Base-by-base conservation (phyloP, 2,888 invertebrate species). In the Oeneis ivallda region DNA sequence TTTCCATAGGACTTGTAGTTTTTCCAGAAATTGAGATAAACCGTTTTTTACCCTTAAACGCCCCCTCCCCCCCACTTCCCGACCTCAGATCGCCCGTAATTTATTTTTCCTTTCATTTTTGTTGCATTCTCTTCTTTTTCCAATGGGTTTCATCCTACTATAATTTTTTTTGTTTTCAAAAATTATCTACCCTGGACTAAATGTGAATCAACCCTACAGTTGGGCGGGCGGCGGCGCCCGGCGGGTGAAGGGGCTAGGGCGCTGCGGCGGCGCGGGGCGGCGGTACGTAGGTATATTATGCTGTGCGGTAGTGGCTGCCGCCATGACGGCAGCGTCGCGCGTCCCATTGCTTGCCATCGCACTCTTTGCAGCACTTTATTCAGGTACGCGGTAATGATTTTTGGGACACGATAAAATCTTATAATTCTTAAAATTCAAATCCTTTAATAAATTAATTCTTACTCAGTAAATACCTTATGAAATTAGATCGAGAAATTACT, bases 291-390 rank as follows among this genome's bases (percentile, higher is more conserved):
- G 66, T 71, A 37, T 15, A 15, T 37, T 53, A 63, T 72, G 71
- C 74, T 77, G 84, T 80, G 76, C 88, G 87, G 87, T 90, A 90
- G 89, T 89, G 78, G 76, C 77, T 82, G 82, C 83, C 87, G 87
- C 84, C 84, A 92, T 91, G 92, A 81, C 84, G 87, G 85, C 85
- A 82, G 87, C 86, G 78, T 79, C 90, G 88, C 83, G 89, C 82
- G 90, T 80, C 74, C 80, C 81, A 61, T 71, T 90, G 67, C 83
- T 91, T 61, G 71, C 75, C 19, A 76, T 81, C 71, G 87, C 87
- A 49, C 78, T 92, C 34, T 84, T 92, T 71, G 85, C 91, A 71
- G 77, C 85, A 70, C 83, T 91, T 11, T 91, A 91, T 75, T 87
- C 91, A 91, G 92, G 92, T 91, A 90, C 60, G 62, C 47, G 62